These are phyloP conservation scores for Priocnemis perturbator DNA, from an alignment of 2,888 invertebrate species.

Conservation along the genomic window DNA sequence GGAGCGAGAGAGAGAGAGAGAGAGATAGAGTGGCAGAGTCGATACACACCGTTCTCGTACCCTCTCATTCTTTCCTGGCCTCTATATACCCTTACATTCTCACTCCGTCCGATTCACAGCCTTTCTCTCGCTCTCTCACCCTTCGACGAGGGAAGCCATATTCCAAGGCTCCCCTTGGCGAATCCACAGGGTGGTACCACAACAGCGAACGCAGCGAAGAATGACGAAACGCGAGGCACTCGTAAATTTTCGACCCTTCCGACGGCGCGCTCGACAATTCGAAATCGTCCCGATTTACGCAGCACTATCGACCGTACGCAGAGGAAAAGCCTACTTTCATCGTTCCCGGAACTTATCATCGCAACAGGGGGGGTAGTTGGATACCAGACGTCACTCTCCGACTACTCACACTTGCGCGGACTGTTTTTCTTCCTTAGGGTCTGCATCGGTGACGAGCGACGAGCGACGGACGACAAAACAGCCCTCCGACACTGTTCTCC, in stretches of 20 bases:
- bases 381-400: constrained; percentile 1
- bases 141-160: constrained; percentile 49
- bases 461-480: background rate
- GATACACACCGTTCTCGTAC: background rate
- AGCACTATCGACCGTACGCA: no score
- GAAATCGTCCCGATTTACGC: no score
- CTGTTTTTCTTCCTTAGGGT: constrained; percentile 95
- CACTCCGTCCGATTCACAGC: background rate
- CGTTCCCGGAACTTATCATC: no score
- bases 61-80: no score
- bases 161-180: constrained; percentile 42
- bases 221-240: no score
- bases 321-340: no score
- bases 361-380: no score
- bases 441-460: constrained; percentile 81
- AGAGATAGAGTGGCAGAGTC: background rate
- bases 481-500: background rate
- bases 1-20: no score
- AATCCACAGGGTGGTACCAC: constrained; percentile 42
- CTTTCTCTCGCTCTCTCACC: background rate
- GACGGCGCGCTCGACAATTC: no score
- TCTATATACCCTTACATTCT: no score
- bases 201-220: constrained; percentile 9
- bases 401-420: constrained; percentile 93
- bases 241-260: no score